Percentiles rank a stretch among this genome's conserved stretches.
phyloP scores from a whole-genome alignment of 2,113 vertebrate genomes.

The Zootoca vivipara region DNA sequence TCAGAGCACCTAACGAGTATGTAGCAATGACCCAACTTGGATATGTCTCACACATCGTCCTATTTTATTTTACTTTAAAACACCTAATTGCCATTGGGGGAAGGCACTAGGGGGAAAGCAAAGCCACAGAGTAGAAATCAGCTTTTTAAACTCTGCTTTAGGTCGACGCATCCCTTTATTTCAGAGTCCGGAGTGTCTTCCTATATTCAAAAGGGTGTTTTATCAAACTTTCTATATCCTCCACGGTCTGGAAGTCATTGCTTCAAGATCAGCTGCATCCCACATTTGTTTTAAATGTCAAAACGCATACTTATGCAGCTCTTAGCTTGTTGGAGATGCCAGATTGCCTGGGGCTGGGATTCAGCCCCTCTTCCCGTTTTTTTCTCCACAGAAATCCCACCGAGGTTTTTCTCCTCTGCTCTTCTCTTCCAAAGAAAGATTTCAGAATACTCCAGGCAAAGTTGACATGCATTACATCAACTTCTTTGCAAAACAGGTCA shows the following conservation, averaged over 20 bases:
- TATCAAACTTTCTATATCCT: not conserved
- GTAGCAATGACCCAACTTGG: not conserved
- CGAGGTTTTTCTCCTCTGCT: not conserved
- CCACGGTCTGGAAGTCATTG: not conserved
- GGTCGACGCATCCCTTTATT: not conserved
- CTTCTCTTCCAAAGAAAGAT: not conserved
- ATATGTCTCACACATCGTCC: not conserved
- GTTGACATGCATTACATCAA: not conserved
- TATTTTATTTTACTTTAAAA: not conserved
- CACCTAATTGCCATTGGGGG: not conserved
- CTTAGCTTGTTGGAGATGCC: not conserved
- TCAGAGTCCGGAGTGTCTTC: not conserved
- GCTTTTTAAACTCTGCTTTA: not conserved
- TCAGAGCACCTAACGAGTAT: not conserved
- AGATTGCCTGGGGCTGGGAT: not conserved
- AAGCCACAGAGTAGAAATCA: not conserved
- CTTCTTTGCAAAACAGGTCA: not conserved
- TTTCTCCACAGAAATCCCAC: not conserved
- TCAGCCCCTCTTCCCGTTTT: not conserved
- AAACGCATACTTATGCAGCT: not conserved
- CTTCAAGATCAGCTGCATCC: not conserved
- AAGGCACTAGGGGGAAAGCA: not conserved
- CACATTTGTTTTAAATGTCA: not conserved
- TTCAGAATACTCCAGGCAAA: not conserved
- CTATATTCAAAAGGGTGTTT: not conserved